Evolutionary conservation across 2,888 invertebrate genomes (phyloP), one percentile per base, ranked within the genome.

Genomic region (Polydrusus tereticollis): DNA sequence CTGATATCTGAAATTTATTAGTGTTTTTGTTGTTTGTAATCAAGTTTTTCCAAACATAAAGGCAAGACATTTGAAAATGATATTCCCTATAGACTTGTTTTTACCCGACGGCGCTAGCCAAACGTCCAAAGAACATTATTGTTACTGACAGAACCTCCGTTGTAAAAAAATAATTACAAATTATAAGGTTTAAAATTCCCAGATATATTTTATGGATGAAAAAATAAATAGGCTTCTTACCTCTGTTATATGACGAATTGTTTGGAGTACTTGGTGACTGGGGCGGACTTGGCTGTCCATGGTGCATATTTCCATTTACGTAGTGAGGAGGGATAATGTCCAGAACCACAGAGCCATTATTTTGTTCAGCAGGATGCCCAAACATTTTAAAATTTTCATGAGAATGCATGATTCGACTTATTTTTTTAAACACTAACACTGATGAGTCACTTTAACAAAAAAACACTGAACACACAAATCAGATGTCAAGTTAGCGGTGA

Each of bases 251-350:
- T 41, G 50, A 70, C 50, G 47, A 68, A 74, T 47, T 74, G 36
- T 20, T 80, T 79, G 43, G 79, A 87, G 82, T 87, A 21, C 41
- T 87, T 16, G 89, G 89, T 0, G 88, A 88, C 57, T 87, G 87
- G 8, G 88, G 87, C 26, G 89, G 89, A 66, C 85, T 85, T 0
- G 82, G 80, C 26, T 82, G 82, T 82, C 85, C 79, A 63, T 84
- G 83, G 72, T 83, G 81, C 16, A 58, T 43, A 29, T 36, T 60
- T 2, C 45, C 63, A 20, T 21, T 68, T 41, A 80, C 81, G 74
- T 89, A 89, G 78, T 88, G 88, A 8, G 89, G 87, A 14, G 89
- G 88, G 63, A 90, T 87, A 58, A 90, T 84, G 78, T 90, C 90
- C 74, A 90, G 87, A 7, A 90, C 88, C 66, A 89, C 87, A 1